A percentile compares a stretch with the other conserved stretches of the same genome.
Conservation (phyloP, 2,797 vertebrate genomes). For the Liparis tanakae region DNA sequence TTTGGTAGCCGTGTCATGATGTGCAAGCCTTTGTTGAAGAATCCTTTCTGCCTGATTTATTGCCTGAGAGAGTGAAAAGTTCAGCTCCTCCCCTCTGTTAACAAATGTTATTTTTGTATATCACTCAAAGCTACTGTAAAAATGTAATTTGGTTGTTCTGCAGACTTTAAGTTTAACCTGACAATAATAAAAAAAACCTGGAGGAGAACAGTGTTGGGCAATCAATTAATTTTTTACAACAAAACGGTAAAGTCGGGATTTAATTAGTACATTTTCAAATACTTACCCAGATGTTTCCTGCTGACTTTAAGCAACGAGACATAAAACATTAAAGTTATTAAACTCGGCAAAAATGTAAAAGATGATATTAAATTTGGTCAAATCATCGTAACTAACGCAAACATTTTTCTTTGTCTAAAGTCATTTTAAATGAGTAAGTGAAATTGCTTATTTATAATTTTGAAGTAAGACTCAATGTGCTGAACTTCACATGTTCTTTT, state of each 20-base stretch:
- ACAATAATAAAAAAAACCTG: constrained; percentile 54
- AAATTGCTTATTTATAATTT: too few relatives aligned
- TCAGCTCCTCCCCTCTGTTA: too few relatives aligned
- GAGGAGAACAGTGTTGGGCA: not conserved
- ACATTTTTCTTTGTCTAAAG: too few relatives aligned
- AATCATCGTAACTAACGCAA: too few relatives aligned
- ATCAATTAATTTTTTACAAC: not conserved
- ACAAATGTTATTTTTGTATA: constrained; percentile 98
- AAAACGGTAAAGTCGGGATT: not conserved
- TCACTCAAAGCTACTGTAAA: constrained; percentile 91
- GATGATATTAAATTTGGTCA: too few relatives aligned
- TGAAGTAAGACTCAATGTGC: too few relatives aligned
- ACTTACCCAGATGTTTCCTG: not conserved
- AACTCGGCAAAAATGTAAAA: too few relatives aligned
- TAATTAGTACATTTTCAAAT: not conserved
- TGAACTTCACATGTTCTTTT: too few relatives aligned
- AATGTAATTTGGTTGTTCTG: constrained; percentile 94
- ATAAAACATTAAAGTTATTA: too few relatives aligned
- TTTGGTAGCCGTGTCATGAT: constrained; percentile 1
- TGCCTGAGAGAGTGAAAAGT: too few relatives aligned
- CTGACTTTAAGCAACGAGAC: too few relatives aligned
- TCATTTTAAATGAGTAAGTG: too few relatives aligned
- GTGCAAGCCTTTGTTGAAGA: not conserved
- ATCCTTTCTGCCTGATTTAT: not conserved
- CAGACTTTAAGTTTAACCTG: constrained; percentile 95